Base-by-base conservation (phyloP, 2,797 vertebrate species). In the Trematocara caparti region DNA sequence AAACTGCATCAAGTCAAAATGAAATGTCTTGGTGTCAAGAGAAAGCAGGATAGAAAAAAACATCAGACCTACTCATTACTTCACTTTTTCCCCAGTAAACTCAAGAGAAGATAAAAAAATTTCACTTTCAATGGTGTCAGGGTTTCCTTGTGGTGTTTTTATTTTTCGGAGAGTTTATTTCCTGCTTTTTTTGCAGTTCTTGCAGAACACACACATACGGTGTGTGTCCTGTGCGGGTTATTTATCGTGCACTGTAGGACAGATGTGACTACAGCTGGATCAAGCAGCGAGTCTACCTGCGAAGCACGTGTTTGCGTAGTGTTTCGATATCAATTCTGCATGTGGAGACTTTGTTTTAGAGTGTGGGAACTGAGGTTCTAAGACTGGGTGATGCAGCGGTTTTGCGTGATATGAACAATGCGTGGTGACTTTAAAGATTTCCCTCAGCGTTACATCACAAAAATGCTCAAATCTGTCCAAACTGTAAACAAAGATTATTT, bases 1-100 rank as follows among this genome's bases (percentile, higher is more conserved):
- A 80, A 48, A 34, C 2, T 14, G 17, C 30, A 66, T 40, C 62
- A 66, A 66, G 62, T 43, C 36, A 43, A 66, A 66, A 66, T 69
- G 0, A 43, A 69, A 45, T 11, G 64, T 43, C 19, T 69, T 24
- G 38, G 21, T 45, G 64, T 69, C 5, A 5, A 27, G n/a, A 40
- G 40, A 69, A 27, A 27, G 21, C 50, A 75, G 45, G 40, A 80
- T 30, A 2, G 27, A 6, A 36, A 74, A 34, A 27, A 14, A 71
- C 62, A 24, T 43, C 38, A 66, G 62, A 24, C 8, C 62, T 5
- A 32, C 30, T 34, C 10, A 17, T 59, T 59, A 32, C 17, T n/a
- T 59, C 15, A 34, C 10, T n/a, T 19, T 19, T 19, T 19, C 0
- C 9, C 17, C 55, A n/a, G 30, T 57, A 2, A 66, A 17, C 38